Percentiles rank a stretch among this genome's conserved stretches.
Conservation (phyloP, 2,888 invertebrate genomes). For the Aproaerema taeniolella region DNA sequence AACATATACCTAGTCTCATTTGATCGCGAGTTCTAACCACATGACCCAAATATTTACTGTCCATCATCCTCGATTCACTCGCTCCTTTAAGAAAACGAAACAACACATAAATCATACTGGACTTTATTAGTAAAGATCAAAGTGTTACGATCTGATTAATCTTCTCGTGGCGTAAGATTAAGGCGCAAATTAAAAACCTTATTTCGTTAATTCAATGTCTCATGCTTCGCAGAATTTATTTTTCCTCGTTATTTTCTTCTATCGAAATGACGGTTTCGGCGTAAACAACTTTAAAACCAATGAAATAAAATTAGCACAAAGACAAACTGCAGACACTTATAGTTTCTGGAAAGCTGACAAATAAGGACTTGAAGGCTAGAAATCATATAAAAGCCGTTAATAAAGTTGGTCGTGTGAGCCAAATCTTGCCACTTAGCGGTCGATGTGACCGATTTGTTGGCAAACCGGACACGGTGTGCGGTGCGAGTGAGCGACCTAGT, state of each 20-base stretch:
- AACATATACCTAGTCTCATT: too few species aligned
- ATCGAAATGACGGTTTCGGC: too few species aligned
- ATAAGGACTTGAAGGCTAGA: too few species aligned
- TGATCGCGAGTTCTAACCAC: not conserved
- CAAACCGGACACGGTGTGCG: constrained; percentile 53
- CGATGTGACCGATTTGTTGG: constrained; percentile 69
- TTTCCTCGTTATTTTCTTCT: too few species aligned
- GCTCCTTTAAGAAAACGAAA: too few species aligned
- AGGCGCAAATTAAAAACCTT: not conserved
- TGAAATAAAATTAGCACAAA: too few species aligned
- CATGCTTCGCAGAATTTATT: not conserved
- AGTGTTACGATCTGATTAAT: not conserved
- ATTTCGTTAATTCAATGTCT: not conserved
- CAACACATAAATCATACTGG: too few species aligned
- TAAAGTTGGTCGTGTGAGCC: constrained; percentile 37
- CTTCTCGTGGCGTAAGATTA: too few species aligned
- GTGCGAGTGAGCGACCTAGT: constrained; percentile 44
- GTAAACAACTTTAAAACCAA: too few species aligned
- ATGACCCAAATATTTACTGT: not conserved
- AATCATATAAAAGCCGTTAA: constrained; percentile 14
- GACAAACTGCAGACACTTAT: too few species aligned
- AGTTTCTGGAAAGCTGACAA: too few species aligned
- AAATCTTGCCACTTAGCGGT: constrained; percentile 65
- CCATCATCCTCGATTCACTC: too few species aligned
- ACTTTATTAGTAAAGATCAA: not conserved